Percentiles rank a stretch among this genome's conserved stretches.
Evolutionary conservation across 2,113 vertebrate genomes (phyloP).

Genomic region (Chaetorhynchus papuensis): DNA sequence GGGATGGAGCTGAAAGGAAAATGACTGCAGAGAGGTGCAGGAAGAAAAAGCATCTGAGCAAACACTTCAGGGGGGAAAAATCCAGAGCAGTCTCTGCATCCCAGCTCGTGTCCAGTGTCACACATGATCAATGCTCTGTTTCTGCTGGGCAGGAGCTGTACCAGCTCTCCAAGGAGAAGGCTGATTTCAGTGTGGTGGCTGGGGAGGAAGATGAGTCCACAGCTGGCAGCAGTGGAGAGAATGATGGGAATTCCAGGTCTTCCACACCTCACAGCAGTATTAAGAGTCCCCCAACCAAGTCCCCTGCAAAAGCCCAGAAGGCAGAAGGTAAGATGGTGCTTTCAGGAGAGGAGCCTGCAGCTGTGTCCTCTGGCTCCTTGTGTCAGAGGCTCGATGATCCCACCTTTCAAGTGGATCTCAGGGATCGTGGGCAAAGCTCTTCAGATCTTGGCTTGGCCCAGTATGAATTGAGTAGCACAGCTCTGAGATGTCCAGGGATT

Average conservation of each 20-base stretch:
- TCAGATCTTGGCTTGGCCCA: not conserved
- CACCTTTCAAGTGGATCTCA: fast-evolving
- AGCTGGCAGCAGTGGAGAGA: slow-evolving; percentile 79
- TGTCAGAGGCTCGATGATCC: not conserved
- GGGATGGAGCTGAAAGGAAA: not conserved
- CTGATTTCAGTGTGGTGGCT: slow-evolving; percentile 79
- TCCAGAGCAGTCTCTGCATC: not conserved
- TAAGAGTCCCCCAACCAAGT: slow-evolving; percentile 51
- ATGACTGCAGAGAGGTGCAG: not conserved
- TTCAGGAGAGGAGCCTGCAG: not conserved
- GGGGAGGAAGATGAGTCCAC: slow-evolving; percentile 82
- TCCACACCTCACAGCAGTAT: slow-evolving; percentile 54
- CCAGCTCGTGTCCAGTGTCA: fast-evolving
- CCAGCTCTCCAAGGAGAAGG: slow-evolving; percentile 89
- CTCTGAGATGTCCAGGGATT: not conserved
- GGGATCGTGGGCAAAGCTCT: not conserved
- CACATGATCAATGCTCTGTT: not conserved
- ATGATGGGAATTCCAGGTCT: slow-evolving; percentile 75
- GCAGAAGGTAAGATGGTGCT: slow-evolving; percentile 35
- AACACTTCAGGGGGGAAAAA: fast-evolving
- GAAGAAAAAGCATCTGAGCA: not conserved
- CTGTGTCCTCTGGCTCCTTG: not conserved
- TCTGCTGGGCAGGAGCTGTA: slow-evolving; percentile 82
- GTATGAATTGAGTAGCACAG: not conserved
- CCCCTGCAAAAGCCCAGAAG: slow-evolving; percentile 56